Evolutionary conservation across 1,140 invertebrate genomes (phyloP).

Genomic region (Penaeus chinensis): DNA sequence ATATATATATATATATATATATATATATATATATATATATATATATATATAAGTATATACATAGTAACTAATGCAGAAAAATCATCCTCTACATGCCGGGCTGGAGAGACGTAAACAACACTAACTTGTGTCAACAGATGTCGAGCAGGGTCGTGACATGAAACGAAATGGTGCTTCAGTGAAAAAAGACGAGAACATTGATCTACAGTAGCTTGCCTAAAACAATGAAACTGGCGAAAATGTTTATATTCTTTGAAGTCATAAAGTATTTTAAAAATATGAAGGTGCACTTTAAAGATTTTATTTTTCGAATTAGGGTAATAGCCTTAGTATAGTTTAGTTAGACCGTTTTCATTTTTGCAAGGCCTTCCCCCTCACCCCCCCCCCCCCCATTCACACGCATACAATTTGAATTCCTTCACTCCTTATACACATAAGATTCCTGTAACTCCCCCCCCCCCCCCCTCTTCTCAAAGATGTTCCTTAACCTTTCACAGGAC

Average conservation of each 20-base stretch:
- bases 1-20: conserved; percentile 7
- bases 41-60: neutral
- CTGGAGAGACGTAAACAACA: neutral
- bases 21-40: conserved; percentile 32
- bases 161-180: neutral
- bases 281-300: no score
- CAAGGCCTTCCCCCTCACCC: no score
- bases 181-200: neutral
- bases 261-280: no score
- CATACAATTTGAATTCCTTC: no score
- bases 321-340: no score
- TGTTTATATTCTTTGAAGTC: neutral
- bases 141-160: neutral
- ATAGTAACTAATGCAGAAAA: neutral
- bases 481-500: no score
- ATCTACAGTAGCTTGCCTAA: neutral
- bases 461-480: no score
- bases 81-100: neutral
- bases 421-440: no score
- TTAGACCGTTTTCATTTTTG: no score
- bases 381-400: no score
- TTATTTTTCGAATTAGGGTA: no score
- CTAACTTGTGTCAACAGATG: neutral
- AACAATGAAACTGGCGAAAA: neutral
- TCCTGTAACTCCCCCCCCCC: no score